Base-by-base conservation (phyloP, 1,140 invertebrate genomes). In the Cyphomyrmex costatus region DNA sequence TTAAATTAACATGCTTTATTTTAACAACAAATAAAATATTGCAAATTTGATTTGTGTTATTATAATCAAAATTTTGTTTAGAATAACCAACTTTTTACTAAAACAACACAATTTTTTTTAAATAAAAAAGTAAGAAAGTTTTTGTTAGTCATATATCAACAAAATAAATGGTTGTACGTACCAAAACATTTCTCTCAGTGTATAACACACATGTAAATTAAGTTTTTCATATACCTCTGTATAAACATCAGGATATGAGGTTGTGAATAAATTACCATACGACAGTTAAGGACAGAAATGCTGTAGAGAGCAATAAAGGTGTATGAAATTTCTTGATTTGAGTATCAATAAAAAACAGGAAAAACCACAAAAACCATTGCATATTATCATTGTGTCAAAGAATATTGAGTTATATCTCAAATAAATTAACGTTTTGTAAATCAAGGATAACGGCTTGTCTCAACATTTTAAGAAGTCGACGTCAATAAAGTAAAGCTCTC, bases 251-350 rank as follows among this genome's bases (percentile, higher is more conserved):
- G 1, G 2, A 12, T 24, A 46, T 14, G 46, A 16, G 46, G 19
- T 61, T 46, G 19, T 66, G 33, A 74, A 66, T 83, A 73, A 49
- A 83, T 83, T 42, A 74, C 36, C 12, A 42, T 21, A 46, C 56
- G 36, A 82, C 36, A 53, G 24, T 73, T 19, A 36, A 74, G n/a
- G 24, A 60, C 16, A 42, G 56, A 74, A 61, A 53, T 49, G 46
- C 56, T 36, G 3, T 4, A 27, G 53, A 56, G 79, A 74, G 56
- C 36, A 73, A 83, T 83, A 83, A 83, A 83, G 27, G 24, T 74
- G 27, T 73, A 49, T 83, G 68, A 61, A 68, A 61, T 83, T 60
- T n/a, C 68, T 83, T 73, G 79, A 83, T 83, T 83, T 60, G 24
- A 61, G 42, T 61, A 19, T 83, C 68, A 73, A 53, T n/a, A 42